Base-by-base conservation (phyloP, 1,140 invertebrate genomes). In the Hyles euphorbiae region DNA sequence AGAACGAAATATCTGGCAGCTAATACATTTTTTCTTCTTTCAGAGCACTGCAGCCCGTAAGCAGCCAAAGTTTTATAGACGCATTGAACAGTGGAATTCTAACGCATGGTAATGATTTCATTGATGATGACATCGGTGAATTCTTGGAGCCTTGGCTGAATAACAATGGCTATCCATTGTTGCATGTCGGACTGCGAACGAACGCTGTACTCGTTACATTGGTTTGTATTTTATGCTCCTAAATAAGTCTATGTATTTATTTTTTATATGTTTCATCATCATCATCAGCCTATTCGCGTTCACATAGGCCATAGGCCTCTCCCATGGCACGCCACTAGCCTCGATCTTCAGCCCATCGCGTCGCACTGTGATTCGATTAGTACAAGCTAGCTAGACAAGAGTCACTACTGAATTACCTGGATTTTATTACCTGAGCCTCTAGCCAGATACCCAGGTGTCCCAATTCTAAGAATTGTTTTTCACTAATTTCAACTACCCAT, bases 111-210 rank as follows among this genome's bases (percentile, higher is more conserved):
- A 61, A 65, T 8, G 58, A 67, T 9, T 44, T 68, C 0, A 60
- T 79, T 5, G 61, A 60, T 6, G 63, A 62, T 5, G 53, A 83
- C 50, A 78, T 94, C 2, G 81, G 79, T 34, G 76, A 74, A 0
- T 90, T 93, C 10, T 89, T 94, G 82, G 82, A 92, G 36, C 91
- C 91, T 1, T 94, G 93, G 93, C 88, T 91, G 0, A 58, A 87
- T n/a, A 88, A 91, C 58, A 89, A 87, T 65, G 92, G 93, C 5
- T 94, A 91, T 72, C 93, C 94, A 2, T 73, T 93, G 3, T 74
- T 94, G 6, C 68, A 70, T 8, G 76, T 86, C 8, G 62, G 61
- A 5, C n/a, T 71, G 5, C 60, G 71, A n/a, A 61, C 67, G 54
- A 67, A 69, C 5, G 76, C 76, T n/a, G 72, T 87, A 3, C 12